Conservation (phyloP, 2,113 vertebrate genomes). For the Chauna torquata region DNA sequence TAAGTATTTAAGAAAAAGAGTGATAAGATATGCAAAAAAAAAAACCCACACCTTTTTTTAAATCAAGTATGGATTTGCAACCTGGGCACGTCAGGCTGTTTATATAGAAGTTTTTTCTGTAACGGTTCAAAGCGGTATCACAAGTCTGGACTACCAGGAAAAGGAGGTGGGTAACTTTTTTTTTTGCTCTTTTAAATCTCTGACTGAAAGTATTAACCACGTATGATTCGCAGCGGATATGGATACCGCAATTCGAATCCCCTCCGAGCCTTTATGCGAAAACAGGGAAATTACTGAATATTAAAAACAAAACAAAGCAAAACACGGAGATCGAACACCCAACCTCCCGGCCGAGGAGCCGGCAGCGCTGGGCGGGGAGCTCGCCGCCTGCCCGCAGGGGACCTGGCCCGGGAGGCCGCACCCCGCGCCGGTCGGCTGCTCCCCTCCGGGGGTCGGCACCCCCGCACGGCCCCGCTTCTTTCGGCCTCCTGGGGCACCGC, state of each 20-base stretch:
- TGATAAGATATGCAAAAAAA: not conserved
- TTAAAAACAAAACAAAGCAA: too few species aligned
- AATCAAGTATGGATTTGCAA: too few species aligned
- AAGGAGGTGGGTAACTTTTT: fast-evolving
- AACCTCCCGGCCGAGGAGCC: too few species aligned
- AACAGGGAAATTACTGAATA: too few species aligned
- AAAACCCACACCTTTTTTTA: not conserved
- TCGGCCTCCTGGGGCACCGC: not conserved
- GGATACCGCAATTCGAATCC: fast-evolving
- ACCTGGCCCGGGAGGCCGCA: too few species aligned
- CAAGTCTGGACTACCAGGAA: not conserved
- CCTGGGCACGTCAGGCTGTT: not conserved
- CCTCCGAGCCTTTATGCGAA: fast-evolving
- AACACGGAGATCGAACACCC: too few species aligned
- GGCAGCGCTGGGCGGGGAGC: too few species aligned
- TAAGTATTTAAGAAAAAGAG: not conserved
- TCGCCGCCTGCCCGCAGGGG: too few species aligned
- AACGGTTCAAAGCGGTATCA: not conserved
- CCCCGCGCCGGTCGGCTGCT: too few species aligned
- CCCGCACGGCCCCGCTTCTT: not conserved
- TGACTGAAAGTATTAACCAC: not conserved
- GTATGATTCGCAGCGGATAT: fast-evolving
- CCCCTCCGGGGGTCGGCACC: too few species aligned
- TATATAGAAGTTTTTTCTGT: not conserved
- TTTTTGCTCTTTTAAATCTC: not conserved